Percentiles rank a stretch among this genome's conserved stretches.
Conservation (phyloP, 2,888 invertebrate species). For the Isoperla grammatica region DNA sequence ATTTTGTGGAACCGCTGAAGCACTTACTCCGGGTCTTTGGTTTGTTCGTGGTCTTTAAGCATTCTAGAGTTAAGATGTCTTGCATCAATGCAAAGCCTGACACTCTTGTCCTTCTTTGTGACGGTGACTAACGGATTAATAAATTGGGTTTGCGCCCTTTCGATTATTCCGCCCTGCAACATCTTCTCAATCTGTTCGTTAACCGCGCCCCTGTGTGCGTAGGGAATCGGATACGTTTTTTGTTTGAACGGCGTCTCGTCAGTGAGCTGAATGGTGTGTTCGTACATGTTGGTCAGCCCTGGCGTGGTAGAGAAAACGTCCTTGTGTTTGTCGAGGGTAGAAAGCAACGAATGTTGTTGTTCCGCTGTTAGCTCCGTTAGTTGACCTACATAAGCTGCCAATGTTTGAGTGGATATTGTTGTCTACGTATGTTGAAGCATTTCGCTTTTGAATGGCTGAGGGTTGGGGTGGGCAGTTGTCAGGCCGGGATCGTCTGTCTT, state of each 20-base stretch:
- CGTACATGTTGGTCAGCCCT: slow-evolving; percentile 30
- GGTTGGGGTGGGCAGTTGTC: too few species aligned
- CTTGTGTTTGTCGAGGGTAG: neutral
- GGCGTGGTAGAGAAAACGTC: slow-evolving; percentile 24
- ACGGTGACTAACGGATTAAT: slow-evolving; percentile 37
- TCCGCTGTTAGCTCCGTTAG: too few species aligned
- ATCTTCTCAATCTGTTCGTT: slow-evolving; percentile 35
- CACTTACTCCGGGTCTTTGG: slow-evolving; percentile 31
- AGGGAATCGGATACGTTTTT: slow-evolving; percentile 37
- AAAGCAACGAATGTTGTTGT: too few species aligned
- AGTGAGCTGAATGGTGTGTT: slow-evolving; percentile 32
- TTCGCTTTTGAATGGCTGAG: too few species aligned
- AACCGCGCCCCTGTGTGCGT: slow-evolving; percentile 33
- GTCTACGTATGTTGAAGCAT: too few species aligned
- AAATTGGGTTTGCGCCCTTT: slow-evolving; percentile 35
- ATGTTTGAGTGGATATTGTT: too few species aligned
- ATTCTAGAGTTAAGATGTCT: slow-evolving; percentile 36
- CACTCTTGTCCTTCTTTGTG: slow-evolving; percentile 35
- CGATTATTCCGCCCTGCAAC: slow-evolving; percentile 35
- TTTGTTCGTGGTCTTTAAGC: slow-evolving; percentile 35
- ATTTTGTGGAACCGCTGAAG: slow-evolving; percentile 33
- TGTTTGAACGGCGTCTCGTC: slow-evolving; percentile 31
- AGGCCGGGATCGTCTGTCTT: too few species aligned
- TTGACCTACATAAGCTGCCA: too few species aligned
- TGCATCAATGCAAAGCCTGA: slow-evolving; percentile 38